These are phyloP conservation scores for Hylaeus anthracinus DNA, from an alignment of 1,140 invertebrate genomes.

Conservation along the genomic window DNA sequence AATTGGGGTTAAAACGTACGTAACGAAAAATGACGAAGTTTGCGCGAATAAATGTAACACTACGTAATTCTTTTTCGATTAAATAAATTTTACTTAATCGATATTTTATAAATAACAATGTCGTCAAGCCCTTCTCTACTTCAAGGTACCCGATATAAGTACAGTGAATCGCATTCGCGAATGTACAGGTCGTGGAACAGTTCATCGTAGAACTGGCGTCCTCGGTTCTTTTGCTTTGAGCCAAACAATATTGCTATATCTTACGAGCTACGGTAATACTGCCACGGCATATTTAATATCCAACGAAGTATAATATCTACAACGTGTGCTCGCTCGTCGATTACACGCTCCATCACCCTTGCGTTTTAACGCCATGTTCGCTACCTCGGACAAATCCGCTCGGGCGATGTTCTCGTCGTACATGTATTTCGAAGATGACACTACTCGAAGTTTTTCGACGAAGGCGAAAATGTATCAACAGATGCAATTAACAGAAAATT, in stretches of 20 bases:
- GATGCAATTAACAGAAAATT: no score
- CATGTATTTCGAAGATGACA: not conserved
- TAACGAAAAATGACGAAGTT: no score
- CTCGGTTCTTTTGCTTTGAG: slow-evolving; percentile 60
- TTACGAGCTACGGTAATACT: slow-evolving; percentile 75
- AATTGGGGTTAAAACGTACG: no score
- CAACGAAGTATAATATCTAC: slow-evolving; percentile 49
- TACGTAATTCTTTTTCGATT: no score
- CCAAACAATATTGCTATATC: slow-evolving; percentile 74
- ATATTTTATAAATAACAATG: no score
- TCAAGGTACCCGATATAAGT: slow-evolving; percentile 38
- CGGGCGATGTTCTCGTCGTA: not conserved
- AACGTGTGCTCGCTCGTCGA: slow-evolving; percentile 48
- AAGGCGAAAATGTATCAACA: no score
- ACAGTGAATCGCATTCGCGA: slow-evolving; percentile 45
- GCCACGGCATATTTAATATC: slow-evolving; percentile 67
- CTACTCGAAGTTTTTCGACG: no score
- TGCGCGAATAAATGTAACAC: no score
- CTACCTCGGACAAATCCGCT: not conserved
- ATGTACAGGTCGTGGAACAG: slow-evolving; percentile 33
- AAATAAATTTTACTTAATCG: no score
- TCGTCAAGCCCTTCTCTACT: no score
- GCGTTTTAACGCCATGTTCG: not conserved
- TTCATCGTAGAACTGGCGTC: slow-evolving; percentile 33
- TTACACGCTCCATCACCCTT: slow-evolving; percentile 45